These are phyloP conservation scores for Oscheius sp. DNA, from an alignment of 2,888 invertebrate genomes.

Conservation along the genomic window DNA sequence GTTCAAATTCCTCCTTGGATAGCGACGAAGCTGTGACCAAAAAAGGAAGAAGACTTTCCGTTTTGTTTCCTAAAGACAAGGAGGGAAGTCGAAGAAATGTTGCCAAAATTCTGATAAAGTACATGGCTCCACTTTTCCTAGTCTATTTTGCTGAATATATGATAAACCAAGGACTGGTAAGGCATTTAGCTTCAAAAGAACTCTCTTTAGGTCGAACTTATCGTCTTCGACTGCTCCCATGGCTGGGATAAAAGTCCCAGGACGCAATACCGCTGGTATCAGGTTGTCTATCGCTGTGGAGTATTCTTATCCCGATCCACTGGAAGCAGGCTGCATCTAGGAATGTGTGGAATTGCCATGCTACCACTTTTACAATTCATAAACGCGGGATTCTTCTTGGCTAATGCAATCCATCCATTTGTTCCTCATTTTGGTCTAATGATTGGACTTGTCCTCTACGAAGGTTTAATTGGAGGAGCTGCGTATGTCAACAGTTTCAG, in stretches of 20 bases:
- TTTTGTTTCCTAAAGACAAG: neutral
- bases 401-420: slow-evolving; percentile 16
- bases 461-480: slow-evolving; percentile 35
- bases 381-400: slow-evolving; percentile 17
- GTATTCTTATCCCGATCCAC: slow-evolving; percentile 65
- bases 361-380: slow-evolving; percentile 26
- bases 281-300: slow-evolving; percentile 55
- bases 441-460: slow-evolving; percentile 18
- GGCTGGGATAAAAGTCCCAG: slow-evolving; percentile 53
- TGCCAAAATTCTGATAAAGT: slow-evolving; percentile 73
- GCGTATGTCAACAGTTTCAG: slow-evolving; percentile 32
- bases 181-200: no score
- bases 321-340: slow-evolving; percentile 41
- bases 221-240: slow-evolving; percentile 78
- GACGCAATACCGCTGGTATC: slow-evolving; percentile 83
- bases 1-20: neutral
- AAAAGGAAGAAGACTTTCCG: neutral
- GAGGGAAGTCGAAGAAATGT: neutral
- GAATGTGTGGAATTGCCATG: slow-evolving; percentile 28
- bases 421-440: slow-evolving; percentile 33
- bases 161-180: slow-evolving; percentile 85
- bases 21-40: neutral
- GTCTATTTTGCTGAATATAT: slow-evolving; percentile 88
- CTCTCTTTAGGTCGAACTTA: slow-evolving; percentile 77
- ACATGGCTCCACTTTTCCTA: slow-evolving; percentile 82